A percentile compares a stretch with the other conserved stretches of the same genome.
These are phyloP conservation scores for Oostethus manadensis DNA, from an alignment of 2,113 vertebrate genomes.

Conservation along the genomic window DNA sequence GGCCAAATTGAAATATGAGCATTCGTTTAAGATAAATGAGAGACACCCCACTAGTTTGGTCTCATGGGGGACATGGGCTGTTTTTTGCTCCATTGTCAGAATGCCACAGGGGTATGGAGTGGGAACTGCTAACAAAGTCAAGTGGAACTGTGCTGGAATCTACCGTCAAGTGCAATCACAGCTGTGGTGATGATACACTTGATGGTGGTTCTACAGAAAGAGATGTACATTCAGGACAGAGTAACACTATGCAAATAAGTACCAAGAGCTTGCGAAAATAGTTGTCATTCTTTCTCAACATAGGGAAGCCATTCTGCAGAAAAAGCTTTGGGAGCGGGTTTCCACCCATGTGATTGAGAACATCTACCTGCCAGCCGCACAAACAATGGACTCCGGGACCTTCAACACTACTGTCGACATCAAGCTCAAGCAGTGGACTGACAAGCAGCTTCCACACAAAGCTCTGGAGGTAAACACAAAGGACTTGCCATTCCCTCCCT, in stretches of 20 bases:
- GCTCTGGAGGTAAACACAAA: constrained; percentile 83
- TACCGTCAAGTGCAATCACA: constrained; percentile 27
- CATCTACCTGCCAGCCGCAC: constrained; percentile 96
- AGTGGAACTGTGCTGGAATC: constrained; percentile 25
- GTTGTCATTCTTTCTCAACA: constrained; percentile 20
- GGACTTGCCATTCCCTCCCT: neutral
- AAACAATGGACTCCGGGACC: constrained; percentile 91
- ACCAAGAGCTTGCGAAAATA: too few relatives aligned
- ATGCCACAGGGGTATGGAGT: constrained; percentile 8
- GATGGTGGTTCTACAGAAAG: neutral
- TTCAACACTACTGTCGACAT: constrained; percentile 99
- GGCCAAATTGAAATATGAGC: constrained; percentile 69
- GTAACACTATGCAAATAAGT: too few relatives aligned
- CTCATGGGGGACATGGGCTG: constrained; percentile 17
- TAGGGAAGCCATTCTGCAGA: constrained; percentile 96
- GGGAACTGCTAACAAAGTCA: constrained; percentile 32
- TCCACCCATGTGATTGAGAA: constrained; percentile 99
- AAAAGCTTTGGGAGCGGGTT: constrained; percentile 93
- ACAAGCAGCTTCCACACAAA: constrained; percentile 97
- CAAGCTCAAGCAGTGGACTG: constrained; percentile 98
- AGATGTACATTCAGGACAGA: too few relatives aligned
- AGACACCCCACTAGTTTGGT: constrained; percentile 29
- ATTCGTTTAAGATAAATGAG: constrained; percentile 68
- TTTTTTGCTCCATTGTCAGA: constrained; percentile 53
- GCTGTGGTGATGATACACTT: neutral